Conservation (phyloP, 2,113 vertebrate genomes). For the Sorex araneus region DNA sequence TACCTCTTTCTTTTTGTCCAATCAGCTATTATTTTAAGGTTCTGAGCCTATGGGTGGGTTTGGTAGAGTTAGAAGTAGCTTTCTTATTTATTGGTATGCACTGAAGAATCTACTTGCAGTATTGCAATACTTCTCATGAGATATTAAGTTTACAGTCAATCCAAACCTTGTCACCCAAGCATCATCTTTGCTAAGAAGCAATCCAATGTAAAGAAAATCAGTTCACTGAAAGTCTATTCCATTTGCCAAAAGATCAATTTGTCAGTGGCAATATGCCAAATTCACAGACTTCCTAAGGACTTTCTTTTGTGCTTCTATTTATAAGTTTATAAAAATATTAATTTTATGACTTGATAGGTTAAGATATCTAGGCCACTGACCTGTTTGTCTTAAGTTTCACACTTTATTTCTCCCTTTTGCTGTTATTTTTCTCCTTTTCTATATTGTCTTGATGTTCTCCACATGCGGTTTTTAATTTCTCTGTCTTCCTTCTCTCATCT, state of each 20-base stretch:
- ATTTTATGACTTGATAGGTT: background rate
- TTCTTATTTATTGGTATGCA: background rate
- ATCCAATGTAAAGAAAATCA: background rate
- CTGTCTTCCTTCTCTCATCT: background rate
- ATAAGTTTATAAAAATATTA: background rate
- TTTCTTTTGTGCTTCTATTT: background rate
- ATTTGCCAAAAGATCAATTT: constrained; percentile 53
- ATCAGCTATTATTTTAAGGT: background rate
- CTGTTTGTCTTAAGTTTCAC: background rate
- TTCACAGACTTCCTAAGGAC: background rate
- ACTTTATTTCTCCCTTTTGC: background rate
- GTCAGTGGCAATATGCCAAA: constrained; percentile 20
- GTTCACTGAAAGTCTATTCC: background rate
- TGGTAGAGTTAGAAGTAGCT: too few relatives aligned
- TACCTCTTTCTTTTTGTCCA: background rate
- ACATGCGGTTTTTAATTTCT: background rate
- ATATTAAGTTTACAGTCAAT: constrained; percentile 12
- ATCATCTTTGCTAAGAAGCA: constrained; percentile 25
- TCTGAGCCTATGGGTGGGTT: background rate
- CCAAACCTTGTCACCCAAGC: background rate
- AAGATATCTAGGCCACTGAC: background rate
- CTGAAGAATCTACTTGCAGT: background rate
- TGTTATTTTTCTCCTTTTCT: background rate
- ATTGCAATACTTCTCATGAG: background rate
- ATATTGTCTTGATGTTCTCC: background rate